Evolutionary conservation across 2,888 invertebrate genomes (phyloP), one percentile per base, ranked within the genome.

Genomic region (Aspidiotus destructor): DNA sequence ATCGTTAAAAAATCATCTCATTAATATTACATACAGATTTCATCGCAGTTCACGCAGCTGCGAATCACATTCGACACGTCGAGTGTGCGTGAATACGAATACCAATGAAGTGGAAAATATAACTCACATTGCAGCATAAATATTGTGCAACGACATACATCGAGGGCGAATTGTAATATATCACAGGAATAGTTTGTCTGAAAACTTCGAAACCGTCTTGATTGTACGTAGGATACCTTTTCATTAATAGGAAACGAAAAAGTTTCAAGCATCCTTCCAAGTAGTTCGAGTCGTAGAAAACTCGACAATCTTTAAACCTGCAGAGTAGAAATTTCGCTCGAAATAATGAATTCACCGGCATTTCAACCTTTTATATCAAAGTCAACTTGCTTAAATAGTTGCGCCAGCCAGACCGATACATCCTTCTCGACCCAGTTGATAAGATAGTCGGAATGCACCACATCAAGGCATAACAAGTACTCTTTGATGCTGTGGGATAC

Each of bases 401-500:
- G 86, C 65, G 89, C 85, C 74, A 94, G 81, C 94, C 94, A 94
- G 73, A 89, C 80, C 7, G 90, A 89, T 0, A 91, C 89, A 75
- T 94, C 94, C 42, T 87, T 86, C 0, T 89, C 87, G 73, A 95
- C 84, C 74, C 89, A 86, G 54, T 86, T 85, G 55, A 90, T 88
- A 17, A 95, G 81, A 74, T 88, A 85, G 69, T 89, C 85, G 67
- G 93, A 83, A 77, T 91, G 88, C 72, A 83, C 81, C 57, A 88
- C 81, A 72, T 92, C 90, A 72, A 95, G 77, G 65, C 89, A 86
- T n/a, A 89, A 87, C 72, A 92, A 85, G 75, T 91, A 88, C 0
- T 94, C 92, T 7, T 89, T 86, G 73, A 95, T 83, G 76, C 90
- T 89, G 77, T 94, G 93, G n/a, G 92, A 87, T 28, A 92, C 82